A percentile compares a stretch with the other conserved stretches of the same genome.
phyloP scores from a whole-genome alignment of 30 jellyfish, hydroid and myxozoan genomes.

The Aurelia sp. region DNA sequence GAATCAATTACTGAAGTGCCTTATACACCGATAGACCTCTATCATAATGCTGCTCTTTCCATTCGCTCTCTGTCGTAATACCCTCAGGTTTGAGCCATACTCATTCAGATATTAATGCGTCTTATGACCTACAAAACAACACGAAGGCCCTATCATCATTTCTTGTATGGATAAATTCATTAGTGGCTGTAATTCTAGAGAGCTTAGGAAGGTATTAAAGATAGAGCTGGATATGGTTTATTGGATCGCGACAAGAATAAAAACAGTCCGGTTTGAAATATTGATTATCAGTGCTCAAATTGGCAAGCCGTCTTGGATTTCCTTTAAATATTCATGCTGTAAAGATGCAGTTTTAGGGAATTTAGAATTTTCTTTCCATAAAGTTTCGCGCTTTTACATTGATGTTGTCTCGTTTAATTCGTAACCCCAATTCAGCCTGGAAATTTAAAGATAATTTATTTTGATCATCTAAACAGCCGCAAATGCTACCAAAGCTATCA shows the following conservation, averaged over 20 bases:
- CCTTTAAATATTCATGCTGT: constrained; percentile 36
- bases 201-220: constrained; percentile 8
- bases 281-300: constrained; percentile 3
- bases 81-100: no score
- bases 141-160: neutral
- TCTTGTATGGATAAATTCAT: constrained; percentile 18
- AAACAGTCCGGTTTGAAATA: constrained; percentile 5
- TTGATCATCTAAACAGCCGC: no score
- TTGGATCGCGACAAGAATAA: constrained; percentile 30
- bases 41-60: no score
- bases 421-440: no score
- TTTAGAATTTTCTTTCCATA: neutral
- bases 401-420: constrained; percentile 2
- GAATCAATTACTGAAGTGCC: no score
- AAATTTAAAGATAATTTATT: no score
- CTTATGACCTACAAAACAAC: neutral
- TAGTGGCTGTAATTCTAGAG: constrained; percentile 30
- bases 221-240: constrained; percentile 19
- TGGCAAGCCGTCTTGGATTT: constrained; percentile 30
- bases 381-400: neutral
- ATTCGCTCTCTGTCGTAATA: no score
- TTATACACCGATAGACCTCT: no score
- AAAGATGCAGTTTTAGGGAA: constrained; percentile 28
- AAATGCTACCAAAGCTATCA: no score
- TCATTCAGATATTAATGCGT: no score